Conservation (phyloP, 2,113 vertebrate genomes). For the Hippolais icterina region DNA sequence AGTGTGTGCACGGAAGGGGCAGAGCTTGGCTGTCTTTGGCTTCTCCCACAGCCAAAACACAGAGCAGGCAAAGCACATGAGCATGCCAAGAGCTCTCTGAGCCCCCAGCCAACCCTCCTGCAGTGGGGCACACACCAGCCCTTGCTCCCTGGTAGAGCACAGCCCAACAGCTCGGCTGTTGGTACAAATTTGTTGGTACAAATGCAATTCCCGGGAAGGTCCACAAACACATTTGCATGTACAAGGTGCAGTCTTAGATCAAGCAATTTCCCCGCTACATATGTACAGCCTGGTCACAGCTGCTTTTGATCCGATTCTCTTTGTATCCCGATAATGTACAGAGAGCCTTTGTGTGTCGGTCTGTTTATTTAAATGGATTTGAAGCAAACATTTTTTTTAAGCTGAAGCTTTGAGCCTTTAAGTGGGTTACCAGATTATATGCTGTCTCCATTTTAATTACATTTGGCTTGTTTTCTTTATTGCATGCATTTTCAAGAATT, state of each 20-base stretch:
- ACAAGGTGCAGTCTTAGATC: slow-evolving; percentile 41
- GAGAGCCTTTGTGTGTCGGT: slow-evolving; percentile 26
- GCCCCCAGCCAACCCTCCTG: neutral
- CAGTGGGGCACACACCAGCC: neutral
- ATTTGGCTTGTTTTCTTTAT: slow-evolving; percentile 54
- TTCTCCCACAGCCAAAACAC: neutral
- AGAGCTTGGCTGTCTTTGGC: neutral
- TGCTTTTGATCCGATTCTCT: slow-evolving; percentile 64
- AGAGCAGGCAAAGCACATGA: neutral
- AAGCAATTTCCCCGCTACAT: slow-evolving; percentile 37
- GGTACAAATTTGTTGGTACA: neutral
- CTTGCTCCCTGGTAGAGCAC: neutral
- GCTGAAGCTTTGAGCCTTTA: slow-evolving; percentile 55
- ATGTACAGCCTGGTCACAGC: slow-evolving; percentile 38
- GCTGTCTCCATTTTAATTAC: slow-evolving; percentile 67
- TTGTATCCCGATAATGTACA: slow-evolving; percentile 46
- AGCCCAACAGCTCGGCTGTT: neutral
- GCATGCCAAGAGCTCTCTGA: rapidly evolving
- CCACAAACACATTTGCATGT: slow-evolving; percentile 47
- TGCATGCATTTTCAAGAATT: slow-evolving; percentile 55
- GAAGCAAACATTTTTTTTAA: slow-evolving; percentile 57
- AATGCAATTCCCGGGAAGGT: neutral
- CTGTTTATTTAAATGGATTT: slow-evolving; percentile 70
- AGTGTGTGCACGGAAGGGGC: rapidly evolving
- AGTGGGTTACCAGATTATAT: slow-evolving; percentile 72